Conservation (phyloP, 1,140 invertebrate species). For the Leptinotarsa texana region DNA sequence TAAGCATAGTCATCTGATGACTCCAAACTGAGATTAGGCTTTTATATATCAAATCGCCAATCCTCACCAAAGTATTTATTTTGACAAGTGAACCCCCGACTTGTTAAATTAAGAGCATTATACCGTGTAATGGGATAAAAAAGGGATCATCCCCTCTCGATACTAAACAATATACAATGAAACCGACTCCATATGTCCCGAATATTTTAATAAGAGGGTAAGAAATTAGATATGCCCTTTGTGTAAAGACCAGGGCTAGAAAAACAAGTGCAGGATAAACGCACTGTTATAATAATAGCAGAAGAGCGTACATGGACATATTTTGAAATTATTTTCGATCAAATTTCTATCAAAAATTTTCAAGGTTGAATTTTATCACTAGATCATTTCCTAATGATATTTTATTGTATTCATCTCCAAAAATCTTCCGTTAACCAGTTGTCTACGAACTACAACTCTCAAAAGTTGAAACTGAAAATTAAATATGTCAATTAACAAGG, state of each 20-base stretch:
- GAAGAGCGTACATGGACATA: background rate
- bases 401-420: no score
- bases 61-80: conserved; percentile 11
- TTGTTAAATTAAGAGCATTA: conserved; percentile 36
- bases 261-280: background rate
- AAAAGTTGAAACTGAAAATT: no score
- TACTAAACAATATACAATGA: conserved; percentile 38
- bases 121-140: conserved; percentile 37
- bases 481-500: no score
- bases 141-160: conserved; percentile 19
- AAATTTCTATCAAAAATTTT: no score
- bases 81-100: conserved; percentile 11
- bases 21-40: no score
- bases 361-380: no score
- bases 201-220: conserved; percentile 27
- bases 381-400: no score
- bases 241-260: background rate
- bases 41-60: no score
- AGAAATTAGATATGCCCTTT: background rate
- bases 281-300: background rate
- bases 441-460: no score
- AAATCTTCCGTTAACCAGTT: no score
- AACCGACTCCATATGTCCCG: conserved; percentile 24
- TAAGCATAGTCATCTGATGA: no score
- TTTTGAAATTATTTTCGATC: background rate